Conservation (phyloP, 1,140 invertebrate genomes). For the Drosophila melanica region DNA sequence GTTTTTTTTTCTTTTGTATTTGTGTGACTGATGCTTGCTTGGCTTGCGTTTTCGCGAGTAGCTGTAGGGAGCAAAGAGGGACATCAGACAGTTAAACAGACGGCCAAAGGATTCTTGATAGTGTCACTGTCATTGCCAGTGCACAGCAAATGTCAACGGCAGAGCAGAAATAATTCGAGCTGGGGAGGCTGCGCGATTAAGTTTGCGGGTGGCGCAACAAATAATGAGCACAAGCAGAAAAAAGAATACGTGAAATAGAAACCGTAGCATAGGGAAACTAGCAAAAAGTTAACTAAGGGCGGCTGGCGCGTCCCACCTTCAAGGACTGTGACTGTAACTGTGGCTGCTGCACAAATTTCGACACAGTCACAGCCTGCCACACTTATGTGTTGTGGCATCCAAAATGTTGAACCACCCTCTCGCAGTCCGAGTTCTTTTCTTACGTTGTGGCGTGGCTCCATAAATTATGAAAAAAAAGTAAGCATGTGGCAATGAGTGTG, state of each 20-base stretch:
- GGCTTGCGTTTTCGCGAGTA: constrained; percentile 1
- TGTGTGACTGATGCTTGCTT: constrained; percentile 12
- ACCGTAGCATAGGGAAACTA: constrained; percentile 62
- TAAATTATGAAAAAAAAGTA: constrained; percentile 65
- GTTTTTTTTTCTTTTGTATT: constrained; percentile 22
- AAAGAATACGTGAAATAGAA: not conserved
- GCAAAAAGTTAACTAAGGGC: constrained; percentile 79
- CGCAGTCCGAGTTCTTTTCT: constrained; percentile 40
- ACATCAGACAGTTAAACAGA: constrained; percentile 39
- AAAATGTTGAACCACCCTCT: constrained; percentile 54
- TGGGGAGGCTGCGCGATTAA: constrained; percentile 60
- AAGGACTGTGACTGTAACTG: constrained; percentile 2
- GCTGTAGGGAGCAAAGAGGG: constrained; percentile 4
- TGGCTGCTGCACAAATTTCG: constrained; percentile 32
- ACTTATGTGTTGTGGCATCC: constrained; percentile 49
- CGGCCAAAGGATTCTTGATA: constrained; percentile 55
- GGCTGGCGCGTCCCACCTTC: constrained; percentile 19
- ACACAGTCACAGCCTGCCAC: constrained; percentile 13
- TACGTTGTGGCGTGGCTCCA: constrained; percentile 46
- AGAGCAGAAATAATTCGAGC: constrained; percentile 19
- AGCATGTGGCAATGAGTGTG: constrained; percentile 26
- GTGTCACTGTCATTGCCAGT: constrained; percentile 78
- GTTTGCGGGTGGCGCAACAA: constrained; percentile 67
- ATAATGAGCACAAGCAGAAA: constrained; percentile 52
- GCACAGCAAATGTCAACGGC: constrained; percentile 48